Evolutionary conservation across 1,140 invertebrate species (phyloP).

Genomic region (Theocolax elegans): DNA sequence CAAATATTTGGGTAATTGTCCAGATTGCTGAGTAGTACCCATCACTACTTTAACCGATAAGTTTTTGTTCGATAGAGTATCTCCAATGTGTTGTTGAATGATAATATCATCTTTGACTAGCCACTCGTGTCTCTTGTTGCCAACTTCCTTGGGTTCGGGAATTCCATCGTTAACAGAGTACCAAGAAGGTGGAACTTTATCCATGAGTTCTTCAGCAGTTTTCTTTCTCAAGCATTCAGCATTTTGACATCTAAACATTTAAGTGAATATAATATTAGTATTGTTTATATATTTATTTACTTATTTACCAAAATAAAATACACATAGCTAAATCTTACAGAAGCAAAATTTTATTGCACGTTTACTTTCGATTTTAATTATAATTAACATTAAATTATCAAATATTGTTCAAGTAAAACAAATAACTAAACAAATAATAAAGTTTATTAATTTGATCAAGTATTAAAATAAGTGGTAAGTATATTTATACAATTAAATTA

Average conservation of each 20-base stretch:
- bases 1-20: constrained; percentile 70
- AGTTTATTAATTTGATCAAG: no score
- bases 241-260: constrained; percentile 66
- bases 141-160: constrained; percentile 69
- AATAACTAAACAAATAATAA: no score
- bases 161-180: constrained; percentile 70
- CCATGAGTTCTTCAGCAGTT: constrained; percentile 73
- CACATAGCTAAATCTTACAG: no score
- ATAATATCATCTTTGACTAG: constrained; percentile 78
- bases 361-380: no score
- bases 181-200: constrained; percentile 78
- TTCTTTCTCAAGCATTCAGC: constrained; percentile 72
- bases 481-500: no score
- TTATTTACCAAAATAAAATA: no score
- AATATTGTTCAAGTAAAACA: no score
- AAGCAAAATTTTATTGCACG: no score
- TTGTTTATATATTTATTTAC: no score
- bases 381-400: no score
- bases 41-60: constrained; percentile 72
- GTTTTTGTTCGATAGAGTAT: constrained; percentile 68
- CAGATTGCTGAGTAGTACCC: constrained; percentile 79
- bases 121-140: constrained; percentile 76
- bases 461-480: no score
- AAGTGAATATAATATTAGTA: no score
- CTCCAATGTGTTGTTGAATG: constrained; percentile 73